Conservation (phyloP, 2,888 invertebrate genomes). For the Amorpha juglandis region DNA sequence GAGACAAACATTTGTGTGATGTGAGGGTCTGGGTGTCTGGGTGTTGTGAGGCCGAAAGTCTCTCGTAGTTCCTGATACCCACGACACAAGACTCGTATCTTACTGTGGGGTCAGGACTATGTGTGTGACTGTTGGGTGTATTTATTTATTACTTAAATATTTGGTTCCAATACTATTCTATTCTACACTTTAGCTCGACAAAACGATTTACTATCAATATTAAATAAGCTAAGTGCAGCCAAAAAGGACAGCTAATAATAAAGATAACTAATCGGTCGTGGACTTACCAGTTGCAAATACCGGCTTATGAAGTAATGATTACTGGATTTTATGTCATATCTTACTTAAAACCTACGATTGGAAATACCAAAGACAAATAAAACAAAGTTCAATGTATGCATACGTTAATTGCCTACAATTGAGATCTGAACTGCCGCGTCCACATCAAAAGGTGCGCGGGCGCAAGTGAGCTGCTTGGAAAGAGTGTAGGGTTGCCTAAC, state of each 20-base stretch:
- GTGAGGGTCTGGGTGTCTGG: too few species aligned
- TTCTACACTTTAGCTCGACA: too few species aligned
- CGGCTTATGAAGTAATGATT: background rate
- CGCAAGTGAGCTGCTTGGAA: slow-evolving; percentile 9
- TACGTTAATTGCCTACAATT: slow-evolving; percentile 27
- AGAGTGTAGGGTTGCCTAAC: background rate
- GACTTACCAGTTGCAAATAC: background rate
- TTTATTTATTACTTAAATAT: background rate
- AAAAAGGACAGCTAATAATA: background rate
- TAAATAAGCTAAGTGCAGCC: background rate
- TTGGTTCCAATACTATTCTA: too few species aligned
- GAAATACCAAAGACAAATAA: slow-evolving; percentile 10
- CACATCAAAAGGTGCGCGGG: slow-evolving; percentile 25
- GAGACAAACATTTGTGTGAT: too few species aligned
- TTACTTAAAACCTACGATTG: slow-evolving; percentile 10
- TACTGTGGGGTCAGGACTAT: too few species aligned
- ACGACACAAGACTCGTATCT: too few species aligned
- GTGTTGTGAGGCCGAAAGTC: too few species aligned
- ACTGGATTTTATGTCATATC: background rate
- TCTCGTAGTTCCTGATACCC: too few species aligned
- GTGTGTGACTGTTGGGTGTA: too few species aligned
- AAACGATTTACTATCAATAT: too few species aligned
- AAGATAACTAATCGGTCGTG: background rate
- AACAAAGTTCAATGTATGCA: slow-evolving; percentile 18
- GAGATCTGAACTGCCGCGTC: slow-evolving; percentile 22